A percentile compares a stretch with the other conserved stretches of the same genome.
phyloP scores from a whole-genome alignment of 2,888 invertebrate genomes.

The Sinhomidia bicolor region DNA sequence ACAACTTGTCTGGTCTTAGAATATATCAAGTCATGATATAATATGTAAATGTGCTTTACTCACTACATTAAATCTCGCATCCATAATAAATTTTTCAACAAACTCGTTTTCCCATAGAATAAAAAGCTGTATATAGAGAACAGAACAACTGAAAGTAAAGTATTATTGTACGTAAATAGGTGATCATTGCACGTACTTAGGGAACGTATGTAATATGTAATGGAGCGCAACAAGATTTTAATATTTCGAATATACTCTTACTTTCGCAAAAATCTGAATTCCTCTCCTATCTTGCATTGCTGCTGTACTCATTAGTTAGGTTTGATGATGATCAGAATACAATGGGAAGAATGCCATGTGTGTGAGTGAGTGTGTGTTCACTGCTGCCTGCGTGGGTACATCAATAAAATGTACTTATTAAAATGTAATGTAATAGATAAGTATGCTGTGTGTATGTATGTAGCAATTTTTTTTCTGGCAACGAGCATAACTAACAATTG shows the following conservation, averaged over 20 bases:
- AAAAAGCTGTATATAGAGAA: constrained; percentile 7
- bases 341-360: constrained; percentile 30
- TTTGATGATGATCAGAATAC: not conserved
- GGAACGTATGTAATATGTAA: constrained; percentile 12
- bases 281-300: not conserved
- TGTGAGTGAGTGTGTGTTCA: not conserved
- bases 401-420: not conserved
- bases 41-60: too few species aligned
- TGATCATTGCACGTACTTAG: not conserved
- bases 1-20: constrained; percentile 25
- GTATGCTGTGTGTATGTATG: not conserved
- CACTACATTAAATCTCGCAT: not conserved
- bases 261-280: constrained; percentile 66
- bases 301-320: constrained; percentile 9
- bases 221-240: constrained; percentile 29
- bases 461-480: constrained; percentile 30
- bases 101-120: constrained; percentile 41
- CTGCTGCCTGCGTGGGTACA: not conserved
- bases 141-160: too few species aligned
- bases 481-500: constrained; percentile 45
- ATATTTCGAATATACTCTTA: constrained; percentile 55
- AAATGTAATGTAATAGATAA: too few species aligned
- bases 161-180: too few species aligned
- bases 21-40: not conserved
- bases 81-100: not conserved